Conservation (phyloP, 2,113 vertebrate species). For the Tursiops truncatus region DNA sequence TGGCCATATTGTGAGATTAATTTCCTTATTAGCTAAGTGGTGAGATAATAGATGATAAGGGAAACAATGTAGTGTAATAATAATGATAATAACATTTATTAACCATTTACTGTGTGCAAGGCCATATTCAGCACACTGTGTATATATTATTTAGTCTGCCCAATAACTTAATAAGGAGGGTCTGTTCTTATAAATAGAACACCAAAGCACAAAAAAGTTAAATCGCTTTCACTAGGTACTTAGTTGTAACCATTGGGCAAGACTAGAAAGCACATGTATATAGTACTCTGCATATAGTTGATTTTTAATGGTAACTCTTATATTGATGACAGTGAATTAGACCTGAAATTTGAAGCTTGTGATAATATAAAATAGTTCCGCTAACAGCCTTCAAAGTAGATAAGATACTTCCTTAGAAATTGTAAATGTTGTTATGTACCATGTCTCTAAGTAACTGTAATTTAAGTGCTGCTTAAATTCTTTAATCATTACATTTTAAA, state of each 20-base stretch:
- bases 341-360: background rate
- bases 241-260: background rate
- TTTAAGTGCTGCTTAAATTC: background rate
- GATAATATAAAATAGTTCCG: background rate
- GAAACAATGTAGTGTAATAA: background rate
- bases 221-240: background rate
- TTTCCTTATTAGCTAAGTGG: background rate
- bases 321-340: constrained; percentile 16
- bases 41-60: background rate
- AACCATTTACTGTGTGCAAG: background rate
- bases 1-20: background rate
- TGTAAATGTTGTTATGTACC: background rate
- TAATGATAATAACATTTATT: background rate
- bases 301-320: background rate
- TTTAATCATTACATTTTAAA: constrained; percentile 16
- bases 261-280: background rate
- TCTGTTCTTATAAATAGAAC: background rate
- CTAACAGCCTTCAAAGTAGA: background rate
- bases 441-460: background rate
- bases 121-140: background rate
- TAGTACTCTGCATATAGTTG: background rate
- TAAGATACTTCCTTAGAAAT: background rate
- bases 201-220: background rate
- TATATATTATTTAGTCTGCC: background rate
- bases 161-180: background rate